These are phyloP conservation scores for Centropus unirufus DNA, from an alignment of 2,113 vertebrate genomes.

Conservation along the genomic window DNA sequence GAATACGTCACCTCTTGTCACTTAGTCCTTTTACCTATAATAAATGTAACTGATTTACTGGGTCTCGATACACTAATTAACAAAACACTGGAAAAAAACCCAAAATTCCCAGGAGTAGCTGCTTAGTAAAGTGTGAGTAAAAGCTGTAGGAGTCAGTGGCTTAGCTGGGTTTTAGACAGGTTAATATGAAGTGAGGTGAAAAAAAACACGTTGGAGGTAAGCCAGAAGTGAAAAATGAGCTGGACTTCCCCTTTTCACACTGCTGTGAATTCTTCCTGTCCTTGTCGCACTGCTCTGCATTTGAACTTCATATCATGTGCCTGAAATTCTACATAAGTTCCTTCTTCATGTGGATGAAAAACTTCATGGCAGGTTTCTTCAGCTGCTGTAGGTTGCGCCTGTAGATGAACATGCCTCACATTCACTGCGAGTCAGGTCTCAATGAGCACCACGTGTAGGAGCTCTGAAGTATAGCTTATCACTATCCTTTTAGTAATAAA, in stretches of 20 bases:
- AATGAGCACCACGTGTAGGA: background rate
- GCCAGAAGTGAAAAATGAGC: background rate
- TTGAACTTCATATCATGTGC: background rate
- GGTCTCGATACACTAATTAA: background rate
- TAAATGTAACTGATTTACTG: background rate
- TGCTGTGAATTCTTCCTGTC: background rate
- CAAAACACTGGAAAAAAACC: background rate
- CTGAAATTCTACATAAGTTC: background rate
- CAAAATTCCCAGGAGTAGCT: background rate
- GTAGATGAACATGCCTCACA: accelerated
- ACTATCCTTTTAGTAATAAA: background rate
- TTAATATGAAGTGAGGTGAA: background rate
- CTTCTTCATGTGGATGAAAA: background rate
- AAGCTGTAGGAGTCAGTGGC: background rate
- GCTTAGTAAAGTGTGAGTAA: background rate
- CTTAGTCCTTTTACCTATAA: background rate
- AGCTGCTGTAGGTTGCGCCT: background rate
- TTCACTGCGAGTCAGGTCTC: background rate
- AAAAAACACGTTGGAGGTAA: background rate
- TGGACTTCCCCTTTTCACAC: background rate
- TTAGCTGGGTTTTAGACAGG: background rate
- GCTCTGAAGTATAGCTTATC: background rate
- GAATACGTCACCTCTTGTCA: background rate
- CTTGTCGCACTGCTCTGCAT: background rate
- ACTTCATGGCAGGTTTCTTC: background rate